A percentile compares a stretch with the other conserved stretches of the same genome.
Evolutionary conservation across 2,113 vertebrate genomes (phyloP).

Genomic region (Cinclus mexicanus): DNA sequence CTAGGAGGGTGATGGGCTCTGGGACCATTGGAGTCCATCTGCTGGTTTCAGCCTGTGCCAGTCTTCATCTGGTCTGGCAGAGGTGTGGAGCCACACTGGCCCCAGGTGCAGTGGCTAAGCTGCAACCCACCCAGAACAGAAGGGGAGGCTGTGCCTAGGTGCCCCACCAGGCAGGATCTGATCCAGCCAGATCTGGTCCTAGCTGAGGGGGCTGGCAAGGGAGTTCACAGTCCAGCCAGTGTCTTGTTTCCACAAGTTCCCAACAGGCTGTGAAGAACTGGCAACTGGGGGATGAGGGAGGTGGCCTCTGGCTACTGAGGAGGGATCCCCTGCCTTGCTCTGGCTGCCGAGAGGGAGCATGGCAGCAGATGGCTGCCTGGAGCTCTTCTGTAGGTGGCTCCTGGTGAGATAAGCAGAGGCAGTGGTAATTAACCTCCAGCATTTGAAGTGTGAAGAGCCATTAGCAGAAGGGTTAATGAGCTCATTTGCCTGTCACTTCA

Average conservation of each 20-base stretch:
- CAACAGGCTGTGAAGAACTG: not conserved
- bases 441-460: constrained; percentile 55
- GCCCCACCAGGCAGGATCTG: not conserved
- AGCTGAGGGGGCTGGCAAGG: accelerated
- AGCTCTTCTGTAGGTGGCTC: not conserved
- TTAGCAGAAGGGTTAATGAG: constrained; percentile 65
- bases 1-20: not conserved
- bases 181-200: not conserved
- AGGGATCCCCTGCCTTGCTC: not conserved
- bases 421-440: constrained; percentile 63
- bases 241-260: not conserved
- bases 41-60: not conserved
- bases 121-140: not conserved
- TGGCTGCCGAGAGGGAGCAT: accelerated
- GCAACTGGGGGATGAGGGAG: not conserved
- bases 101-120: not conserved
- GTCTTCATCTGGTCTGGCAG: not conserved
- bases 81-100: not conserved
- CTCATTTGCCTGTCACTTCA: constrained; percentile 55
- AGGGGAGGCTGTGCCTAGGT: not conserved
- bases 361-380: constrained; percentile 33
- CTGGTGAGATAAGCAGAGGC: constrained; percentile 69
- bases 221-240: not conserved
- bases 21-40: accelerated
- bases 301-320: not conserved